Base-by-base conservation (phyloP, 2,888 invertebrate genomes). In the Phaedon cochleariae region DNA sequence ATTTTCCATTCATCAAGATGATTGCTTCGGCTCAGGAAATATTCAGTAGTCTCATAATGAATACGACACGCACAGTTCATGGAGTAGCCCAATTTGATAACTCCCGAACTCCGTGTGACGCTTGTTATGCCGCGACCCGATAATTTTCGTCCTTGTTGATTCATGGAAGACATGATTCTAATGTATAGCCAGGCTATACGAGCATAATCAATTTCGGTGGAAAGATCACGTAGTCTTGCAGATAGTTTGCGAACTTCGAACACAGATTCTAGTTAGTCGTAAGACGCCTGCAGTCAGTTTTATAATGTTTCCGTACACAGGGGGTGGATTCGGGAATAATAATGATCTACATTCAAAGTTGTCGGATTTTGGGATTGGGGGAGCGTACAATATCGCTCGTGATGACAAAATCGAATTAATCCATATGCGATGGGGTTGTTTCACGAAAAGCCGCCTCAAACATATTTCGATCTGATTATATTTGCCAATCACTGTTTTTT, bases 161-260 rank as follows among this genome's bases (percentile, higher is more conserved):
- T 57, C 57, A 57, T 57, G 57, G 57, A 22, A 45, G 57, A 57
- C 57, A 57, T 26, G 57, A 57, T 57, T 57, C 18, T 45, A 29
- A 57, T 57, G 57, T 57, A 45, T n/a, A 15, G 57, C 46, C 41
- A 31, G 41, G 20, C n/a, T n/a, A n/a, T 55, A 55, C 12, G 34
- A 34, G 12, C 34, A 12, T 55, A 41, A 37, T 55, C 55, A 41
- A 55, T 41, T 55, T 41, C 41, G 55, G 55, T 22, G 41, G 55
- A 55, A 55, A 55, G 41, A 55, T 55, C 55, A 55, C 55, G 55
- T 55, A 55, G 37, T 55, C 55, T 55, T 55, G 55, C 22, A 55
- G 57, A 57, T 57, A 57, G 45, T 57, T 57, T 9, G 57, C 45
- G 18, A 57, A 57, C 45, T 57, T 29, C 26, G 57, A 57, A 57